These are phyloP conservation scores for Eupeodes latifasciatus DNA, from an alignment of 2,888 invertebrate species.

Conservation along the genomic window DNA sequence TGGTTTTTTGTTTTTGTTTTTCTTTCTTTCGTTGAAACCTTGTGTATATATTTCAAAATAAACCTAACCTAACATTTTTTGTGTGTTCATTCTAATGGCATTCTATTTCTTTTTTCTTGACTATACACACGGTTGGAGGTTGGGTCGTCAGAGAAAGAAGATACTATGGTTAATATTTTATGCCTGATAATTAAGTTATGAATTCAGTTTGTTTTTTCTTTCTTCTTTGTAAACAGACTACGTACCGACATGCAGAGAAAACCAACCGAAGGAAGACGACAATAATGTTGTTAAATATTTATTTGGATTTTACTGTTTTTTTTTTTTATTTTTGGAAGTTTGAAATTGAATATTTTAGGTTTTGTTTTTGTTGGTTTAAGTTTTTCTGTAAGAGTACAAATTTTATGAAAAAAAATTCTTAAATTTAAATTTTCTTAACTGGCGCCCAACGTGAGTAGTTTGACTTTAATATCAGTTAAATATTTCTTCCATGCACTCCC, in stretches of 20 bases:
- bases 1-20: neutral
- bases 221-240: neutral
- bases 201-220: constrained; percentile 36
- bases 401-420: neutral
- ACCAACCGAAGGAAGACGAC: constrained; percentile 1
- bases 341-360: constrained; percentile 4
- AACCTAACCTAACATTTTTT: constrained; percentile 4
- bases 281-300: constrained; percentile 30
- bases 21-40: neutral
- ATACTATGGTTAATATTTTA: constrained; percentile 53
- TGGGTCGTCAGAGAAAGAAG: neutral
- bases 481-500: too few species aligned
- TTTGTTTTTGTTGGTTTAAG: neutral
- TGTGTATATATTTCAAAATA: constrained; percentile 24
- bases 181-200: constrained; percentile 65
- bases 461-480: too few species aligned
- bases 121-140: constrained; percentile 5
- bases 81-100: constrained; percentile 19
- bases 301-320: neutral
- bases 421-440: neutral
- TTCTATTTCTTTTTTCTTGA: neutral
- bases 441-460: constrained; percentile 7
- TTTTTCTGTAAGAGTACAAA: neutral
- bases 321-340: neutral
- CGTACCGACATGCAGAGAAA: neutral